Percentiles rank a stretch among this genome's conserved stretches.
Conservation (phyloP, 2,113 vertebrate genomes). For the Erythrocercus mccallii region DNA sequence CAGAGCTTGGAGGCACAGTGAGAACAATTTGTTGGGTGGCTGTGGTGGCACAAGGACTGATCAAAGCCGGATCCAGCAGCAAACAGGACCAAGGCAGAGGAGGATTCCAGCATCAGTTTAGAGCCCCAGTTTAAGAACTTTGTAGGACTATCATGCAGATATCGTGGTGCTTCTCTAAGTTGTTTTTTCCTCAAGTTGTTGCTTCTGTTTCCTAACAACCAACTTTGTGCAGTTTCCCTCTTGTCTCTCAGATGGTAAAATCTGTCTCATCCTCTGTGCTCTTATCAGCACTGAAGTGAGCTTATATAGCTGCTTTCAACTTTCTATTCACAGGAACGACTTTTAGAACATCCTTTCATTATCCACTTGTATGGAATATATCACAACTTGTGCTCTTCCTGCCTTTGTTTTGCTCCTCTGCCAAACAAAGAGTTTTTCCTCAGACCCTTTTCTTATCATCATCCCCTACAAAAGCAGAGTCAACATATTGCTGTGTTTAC, state of each 20-base stretch:
- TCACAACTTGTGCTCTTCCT: neutral
- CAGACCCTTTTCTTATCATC: neutral
- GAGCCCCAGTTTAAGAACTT: neutral
- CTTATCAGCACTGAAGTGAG: neutral
- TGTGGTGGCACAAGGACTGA: neutral
- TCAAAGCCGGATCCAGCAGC: neutral
- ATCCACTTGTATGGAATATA: neutral
- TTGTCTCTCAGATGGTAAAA: constrained; percentile 7
- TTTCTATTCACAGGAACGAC: neutral
- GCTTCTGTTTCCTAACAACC: neutral
- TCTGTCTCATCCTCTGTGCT: neutral
- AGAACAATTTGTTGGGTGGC: neutral
- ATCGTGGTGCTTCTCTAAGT: neutral
- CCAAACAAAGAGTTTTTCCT: neutral
- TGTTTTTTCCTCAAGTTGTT: neutral
- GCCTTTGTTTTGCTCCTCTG: neutral
- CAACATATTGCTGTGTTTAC: neutral
- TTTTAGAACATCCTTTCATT: neutral
- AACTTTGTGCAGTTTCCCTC: neutral
- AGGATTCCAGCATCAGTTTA: neutral
- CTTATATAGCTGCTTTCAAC: neutral
- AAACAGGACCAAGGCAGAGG: accelerated
- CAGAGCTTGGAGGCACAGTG: neutral
- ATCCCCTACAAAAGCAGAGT: neutral
- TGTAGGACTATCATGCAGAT: neutral